phyloP scores from a whole-genome alignment of 2,797 vertebrate species.

The Anolis apletophallus region DNA sequence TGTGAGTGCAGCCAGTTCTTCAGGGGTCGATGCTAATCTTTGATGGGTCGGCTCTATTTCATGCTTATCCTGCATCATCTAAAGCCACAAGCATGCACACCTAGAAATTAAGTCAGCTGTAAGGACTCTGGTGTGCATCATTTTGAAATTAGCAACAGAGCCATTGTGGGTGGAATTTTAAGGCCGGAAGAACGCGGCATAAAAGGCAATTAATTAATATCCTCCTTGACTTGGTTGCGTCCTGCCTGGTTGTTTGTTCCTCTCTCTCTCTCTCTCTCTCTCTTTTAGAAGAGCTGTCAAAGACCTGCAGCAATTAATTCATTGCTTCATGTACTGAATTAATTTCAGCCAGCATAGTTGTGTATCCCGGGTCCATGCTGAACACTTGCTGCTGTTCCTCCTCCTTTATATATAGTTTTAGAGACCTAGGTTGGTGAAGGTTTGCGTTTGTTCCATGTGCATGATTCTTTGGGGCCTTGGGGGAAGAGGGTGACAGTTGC shows the following conservation, averaged over 20 bases:
- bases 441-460: conserved; percentile 53
- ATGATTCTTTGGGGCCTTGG: conserved; percentile 67
- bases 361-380: conserved; percentile 19
- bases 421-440: conserved; percentile 31
- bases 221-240: not conserved
- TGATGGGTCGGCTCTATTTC: fast-evolving
- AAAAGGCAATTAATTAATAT: conserved; percentile 47
- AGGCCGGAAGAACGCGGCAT: conserved; percentile 24
- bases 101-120: conserved; percentile 5
- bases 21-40: not conserved
- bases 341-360: not conserved
- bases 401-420: not conserved
- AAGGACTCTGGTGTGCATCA: conserved; percentile 11
- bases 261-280: not conserved
- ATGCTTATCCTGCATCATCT: not conserved
- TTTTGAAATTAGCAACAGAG: conserved; percentile 15
- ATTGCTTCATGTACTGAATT: conserved; percentile 31
- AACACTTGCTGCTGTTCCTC: conserved; percentile 9
- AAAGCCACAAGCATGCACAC: not conserved
- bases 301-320: conserved; percentile 20
- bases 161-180: conserved; percentile 19
- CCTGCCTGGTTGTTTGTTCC: conserved; percentile 15
- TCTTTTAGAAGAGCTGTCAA: not conserved
- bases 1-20: not conserved
- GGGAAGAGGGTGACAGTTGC: conserved; percentile 65